phyloP scores from a whole-genome alignment of 1,140 invertebrate species.

The Campoletis sonorensis region DNA sequence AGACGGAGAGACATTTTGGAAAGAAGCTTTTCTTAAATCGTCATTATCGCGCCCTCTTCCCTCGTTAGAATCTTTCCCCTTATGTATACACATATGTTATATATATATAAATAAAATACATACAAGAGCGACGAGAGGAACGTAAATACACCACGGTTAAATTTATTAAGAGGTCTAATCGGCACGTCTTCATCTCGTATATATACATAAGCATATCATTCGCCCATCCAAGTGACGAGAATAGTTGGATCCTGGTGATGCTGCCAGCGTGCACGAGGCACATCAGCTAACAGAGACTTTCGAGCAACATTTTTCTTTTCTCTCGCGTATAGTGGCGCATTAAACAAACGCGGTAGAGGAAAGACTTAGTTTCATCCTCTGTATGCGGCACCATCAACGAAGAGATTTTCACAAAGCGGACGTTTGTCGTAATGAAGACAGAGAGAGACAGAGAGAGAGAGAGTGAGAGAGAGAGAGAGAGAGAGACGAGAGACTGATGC shows the following conservation, averaged over 20 bases:
- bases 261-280: constrained; percentile 7
- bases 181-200: constrained; percentile 28
- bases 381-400: constrained; percentile 10
- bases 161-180: constrained; percentile 45
- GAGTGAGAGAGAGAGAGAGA: constrained; percentile 4
- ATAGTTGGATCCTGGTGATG: constrained; percentile 15
- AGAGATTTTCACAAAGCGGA: constrained; percentile 36
- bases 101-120: not conserved
- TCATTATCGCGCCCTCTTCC: constrained; percentile 25
- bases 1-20: not conserved
- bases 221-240: constrained; percentile 30
- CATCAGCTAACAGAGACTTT: constrained; percentile 32
- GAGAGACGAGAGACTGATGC: constrained; percentile 8
- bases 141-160: constrained; percentile 2
- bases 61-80: not conserved
- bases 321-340: constrained; percentile 7
- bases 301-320: constrained; percentile 36
- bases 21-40: constrained; percentile 28
- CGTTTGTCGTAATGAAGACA: constrained; percentile 43
- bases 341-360: constrained; percentile 34
- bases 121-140: not conserved
- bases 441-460: not conserved
- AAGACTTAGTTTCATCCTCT: constrained; percentile 28
- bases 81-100: not conserved
- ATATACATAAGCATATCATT: constrained; percentile 13